Base-by-base conservation (phyloP, 2,113 vertebrate species). In the Pleuronectes platessa region DNA sequence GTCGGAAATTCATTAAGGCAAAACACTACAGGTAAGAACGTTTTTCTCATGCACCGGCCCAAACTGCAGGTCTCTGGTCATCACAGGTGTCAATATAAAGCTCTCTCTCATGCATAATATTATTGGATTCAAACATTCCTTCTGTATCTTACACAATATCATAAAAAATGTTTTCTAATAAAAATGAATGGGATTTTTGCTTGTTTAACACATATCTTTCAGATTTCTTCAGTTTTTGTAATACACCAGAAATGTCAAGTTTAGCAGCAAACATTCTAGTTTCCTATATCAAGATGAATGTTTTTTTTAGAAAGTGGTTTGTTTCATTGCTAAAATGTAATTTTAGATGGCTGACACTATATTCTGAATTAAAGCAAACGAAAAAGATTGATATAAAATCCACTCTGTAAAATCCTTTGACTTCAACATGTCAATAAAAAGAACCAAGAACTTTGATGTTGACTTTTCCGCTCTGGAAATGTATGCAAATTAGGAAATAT, bases 1-100 rank as follows among this genome's bases (percentile, higher is more conserved):
- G 68, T 65, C 78, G 10, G 64, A 10, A 63, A 10, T 49, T 24
- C 15, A 72, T 76, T 61, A 35, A 14, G 27, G 59, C 59, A 61
- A 61, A 26, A 61, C 18, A 35, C 27, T 37, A 37, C 27, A n/a
- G 27, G 59, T 10, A 31, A 27, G 15, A 20, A 35, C 18, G 14
- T 9, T 5, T 27, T 9, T 37, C 35, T 35, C 27, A 59, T 59
- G 24, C 24, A 17, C 56, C 18, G 12, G 6, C 14, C 24, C 8
- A 27, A 27, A 59, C 4, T 27, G 21, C 24, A 59, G 24, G 5
- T 17, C 24, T 26, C 55, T 24, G 55, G 23, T 23, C 18, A 8
- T 54, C 51, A 10, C 18, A 54, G 5, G 51, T 20, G 18, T 17
- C 18, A 4, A 6, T 20, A 20, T 7, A 51, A 13, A 14, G 15